Conservation (phyloP, 37 sponge, comb jelly and placozoan species). For the Dysidea cf. avara region DNA sequence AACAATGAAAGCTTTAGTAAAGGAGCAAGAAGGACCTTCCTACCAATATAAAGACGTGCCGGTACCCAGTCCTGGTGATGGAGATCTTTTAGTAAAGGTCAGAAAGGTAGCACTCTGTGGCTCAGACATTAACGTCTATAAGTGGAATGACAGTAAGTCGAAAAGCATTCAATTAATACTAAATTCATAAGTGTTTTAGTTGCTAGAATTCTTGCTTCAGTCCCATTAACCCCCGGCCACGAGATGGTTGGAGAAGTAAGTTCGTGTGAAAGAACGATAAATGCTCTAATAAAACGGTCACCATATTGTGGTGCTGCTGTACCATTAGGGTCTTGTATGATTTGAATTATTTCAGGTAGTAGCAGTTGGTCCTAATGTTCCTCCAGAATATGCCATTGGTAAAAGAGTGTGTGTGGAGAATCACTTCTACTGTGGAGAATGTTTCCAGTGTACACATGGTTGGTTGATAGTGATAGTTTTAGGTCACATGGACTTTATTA, state of each 20-base stretch:
- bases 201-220: conserved; percentile 42
- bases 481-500: too few species aligned
- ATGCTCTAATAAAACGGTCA: too few species aligned
- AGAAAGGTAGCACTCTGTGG: conserved; percentile 58
- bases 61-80: conserved; percentile 32
- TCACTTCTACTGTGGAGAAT: conserved; percentile 92
- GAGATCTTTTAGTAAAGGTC: conserved; percentile 52
- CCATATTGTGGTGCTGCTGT: too few species aligned
- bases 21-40: conserved; percentile 27
- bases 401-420: conserved; percentile 89
- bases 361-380: conserved; percentile 51
- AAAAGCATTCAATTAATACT: too few species aligned
- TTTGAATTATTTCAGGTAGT: conserved; percentile 49
- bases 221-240: conserved; percentile 76
- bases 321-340: too few species aligned
- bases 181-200: conserved; percentile 13
- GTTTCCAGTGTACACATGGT: conserved; percentile 92
- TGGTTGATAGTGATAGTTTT: neutral
- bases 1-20: conserved; percentile 61
- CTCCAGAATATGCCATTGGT: conserved; percentile 64
- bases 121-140: conserved; percentile 60
- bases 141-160: conserved; percentile 56
- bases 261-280: too few species aligned
- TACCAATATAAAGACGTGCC: conserved; percentile 52
- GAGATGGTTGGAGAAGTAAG: conserved; percentile 72